Evolutionary conservation across 2,113 vertebrate genomes (phyloP).

Genomic region (Psammodynastes pulverulentus): DNA sequence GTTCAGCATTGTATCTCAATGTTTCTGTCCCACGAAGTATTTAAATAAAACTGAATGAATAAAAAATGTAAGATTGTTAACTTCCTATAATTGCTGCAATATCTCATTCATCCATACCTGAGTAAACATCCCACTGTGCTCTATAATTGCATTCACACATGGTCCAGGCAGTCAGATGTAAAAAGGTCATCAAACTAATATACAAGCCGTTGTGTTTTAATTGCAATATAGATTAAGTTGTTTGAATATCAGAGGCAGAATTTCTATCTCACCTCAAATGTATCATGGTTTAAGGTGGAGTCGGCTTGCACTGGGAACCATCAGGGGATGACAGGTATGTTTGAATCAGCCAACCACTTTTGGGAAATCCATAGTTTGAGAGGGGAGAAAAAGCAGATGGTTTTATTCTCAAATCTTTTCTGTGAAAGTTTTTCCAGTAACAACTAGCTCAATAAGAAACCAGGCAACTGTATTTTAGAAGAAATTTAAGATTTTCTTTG

Average conservation of each 20-base stretch:
- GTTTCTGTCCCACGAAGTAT: background rate
- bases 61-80: background rate
- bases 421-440: background rate
- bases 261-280: background rate
- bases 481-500: conserved; percentile 32
- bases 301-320: background rate
- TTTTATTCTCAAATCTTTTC: background rate
- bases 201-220: background rate
- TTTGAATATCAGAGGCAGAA: background rate
- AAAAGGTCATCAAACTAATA: background rate
- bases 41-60: background rate
- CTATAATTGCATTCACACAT: background rate
- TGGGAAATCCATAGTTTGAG: background rate
- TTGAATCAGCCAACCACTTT: background rate
- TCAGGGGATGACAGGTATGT: background rate
- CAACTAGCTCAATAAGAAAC: conserved; percentile 35
- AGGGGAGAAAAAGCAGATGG: background rate
- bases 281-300: background rate
- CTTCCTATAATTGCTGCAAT: background rate
- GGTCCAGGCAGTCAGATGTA: background rate
- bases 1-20: background rate
- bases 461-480: conserved; percentile 42
- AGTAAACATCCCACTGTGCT: background rate
- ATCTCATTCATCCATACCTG: background rate
- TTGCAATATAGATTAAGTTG: background rate